Evolutionary conservation across 2,113 vertebrate genomes (phyloP).

Genomic region (Callionymus lyra): DNA sequence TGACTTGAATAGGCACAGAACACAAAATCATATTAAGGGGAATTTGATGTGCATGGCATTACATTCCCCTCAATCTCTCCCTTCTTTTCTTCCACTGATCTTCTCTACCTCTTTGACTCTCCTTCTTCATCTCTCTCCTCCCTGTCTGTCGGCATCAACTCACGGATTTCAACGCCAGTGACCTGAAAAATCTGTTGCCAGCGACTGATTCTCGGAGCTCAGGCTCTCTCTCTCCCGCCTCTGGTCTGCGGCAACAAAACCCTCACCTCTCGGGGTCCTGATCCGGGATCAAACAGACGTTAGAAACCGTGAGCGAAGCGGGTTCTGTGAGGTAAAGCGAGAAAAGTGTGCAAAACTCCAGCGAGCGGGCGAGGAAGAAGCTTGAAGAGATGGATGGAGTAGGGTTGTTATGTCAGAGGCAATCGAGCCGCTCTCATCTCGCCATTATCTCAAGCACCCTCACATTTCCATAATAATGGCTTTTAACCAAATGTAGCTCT

Average conservation of each 20-base stretch:
- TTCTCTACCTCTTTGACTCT: conserved; percentile 39
- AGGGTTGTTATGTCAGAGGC: conserved; percentile 66
- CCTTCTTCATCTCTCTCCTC: conserved; percentile 37
- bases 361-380: conserved; percentile 40
- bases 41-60: conserved; percentile 74
- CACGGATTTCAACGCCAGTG: conserved; percentile 35
- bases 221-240: conserved; percentile 20
- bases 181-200: conserved; percentile 50
- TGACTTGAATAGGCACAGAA: conserved; percentile 77
- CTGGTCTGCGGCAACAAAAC: conserved; percentile 11
- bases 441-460: conserved; percentile 70
- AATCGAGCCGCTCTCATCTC: conserved; percentile 68
- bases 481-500: conserved; percentile 71
- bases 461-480: conserved; percentile 72
- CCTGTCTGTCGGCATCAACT: conserved; percentile 39
- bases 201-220: conserved; percentile 28
- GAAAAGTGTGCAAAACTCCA: conserved; percentile 26
- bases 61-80: conserved; percentile 58
- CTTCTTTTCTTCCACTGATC: conserved; percentile 25
- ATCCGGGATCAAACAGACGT: too few species aligned
- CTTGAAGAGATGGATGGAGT: conserved; percentile 55
- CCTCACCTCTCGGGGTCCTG: conserved; percentile 22
- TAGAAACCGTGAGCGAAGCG: conserved; percentile 25
- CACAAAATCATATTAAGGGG: conserved; percentile 75
- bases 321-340: conserved; percentile 36